Percentiles rank a stretch among this genome's conserved stretches.
These are phyloP conservation scores for Hemicordylus capensis DNA, from an alignment of 2,113 vertebrate species.

Conservation along the genomic window DNA sequence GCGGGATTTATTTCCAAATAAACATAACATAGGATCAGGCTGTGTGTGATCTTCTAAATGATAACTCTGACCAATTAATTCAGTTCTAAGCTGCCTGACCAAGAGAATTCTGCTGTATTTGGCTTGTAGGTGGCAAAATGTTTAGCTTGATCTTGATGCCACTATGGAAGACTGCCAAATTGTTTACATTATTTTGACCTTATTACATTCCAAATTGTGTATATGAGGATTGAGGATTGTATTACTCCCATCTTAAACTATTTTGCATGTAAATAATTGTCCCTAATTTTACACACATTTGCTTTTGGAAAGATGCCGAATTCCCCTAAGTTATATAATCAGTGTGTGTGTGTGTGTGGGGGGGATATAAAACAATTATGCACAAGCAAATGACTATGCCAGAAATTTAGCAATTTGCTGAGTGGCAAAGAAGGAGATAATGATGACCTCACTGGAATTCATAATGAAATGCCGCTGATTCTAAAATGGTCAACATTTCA, in stretches of 20 bases:
- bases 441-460: background rate
- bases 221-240: background rate
- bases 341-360: too few species aligned
- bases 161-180: background rate
- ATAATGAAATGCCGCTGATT: background rate
- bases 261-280: background rate
- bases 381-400: background rate
- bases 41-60: slow-evolving; percentile 36
- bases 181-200: background rate
- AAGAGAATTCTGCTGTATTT: background rate
- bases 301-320: background rate
- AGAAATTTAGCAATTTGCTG: background rate
- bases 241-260: background rate
- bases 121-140: background rate
- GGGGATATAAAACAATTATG: background rate
- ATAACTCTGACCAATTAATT: slow-evolving; percentile 49
- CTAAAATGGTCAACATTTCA: background rate
- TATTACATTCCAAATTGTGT: background rate
- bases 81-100: background rate
- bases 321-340: background rate
- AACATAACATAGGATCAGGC: background rate
- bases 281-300: background rate
- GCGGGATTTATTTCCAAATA: background rate
- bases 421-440: background rate
- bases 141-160: background rate